Evolutionary conservation across 1,140 invertebrate genomes (phyloP).

Genomic region (Zophobas morio): DNA sequence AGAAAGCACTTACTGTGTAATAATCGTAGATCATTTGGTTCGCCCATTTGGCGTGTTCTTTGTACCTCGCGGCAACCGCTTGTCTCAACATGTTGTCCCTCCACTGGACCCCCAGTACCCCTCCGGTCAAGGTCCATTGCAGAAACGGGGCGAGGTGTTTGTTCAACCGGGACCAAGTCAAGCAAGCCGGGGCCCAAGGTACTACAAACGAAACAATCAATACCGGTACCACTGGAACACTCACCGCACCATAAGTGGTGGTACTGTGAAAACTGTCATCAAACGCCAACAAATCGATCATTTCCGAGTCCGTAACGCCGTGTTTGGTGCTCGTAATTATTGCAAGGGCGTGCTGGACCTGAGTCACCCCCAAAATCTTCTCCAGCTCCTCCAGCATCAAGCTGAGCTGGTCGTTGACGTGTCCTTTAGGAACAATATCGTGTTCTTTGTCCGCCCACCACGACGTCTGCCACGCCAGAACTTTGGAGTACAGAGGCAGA

Average conservation of each 20-base stretch:
- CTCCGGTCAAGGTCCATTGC: constrained; percentile 73
- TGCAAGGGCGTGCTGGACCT: constrained; percentile 74
- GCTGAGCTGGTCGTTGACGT: constrained; percentile 73
- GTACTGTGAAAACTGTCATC: constrained; percentile 79
- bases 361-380: constrained; percentile 74
- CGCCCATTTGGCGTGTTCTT: constrained; percentile 67
- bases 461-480: constrained; percentile 78
- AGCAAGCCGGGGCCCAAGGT: constrained; percentile 76
- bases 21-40: constrained; percentile 73
- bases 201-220: constrained; percentile 65
- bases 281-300: constrained; percentile 81
- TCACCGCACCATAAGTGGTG: constrained; percentile 73
- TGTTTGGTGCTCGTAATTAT: constrained; percentile 78
- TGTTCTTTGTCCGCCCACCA: constrained; percentile 71
- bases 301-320: constrained; percentile 82
- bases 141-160: constrained; percentile 78
- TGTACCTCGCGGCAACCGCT: constrained; percentile 62
- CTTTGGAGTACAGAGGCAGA: constrained; percentile 78
- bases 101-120: constrained; percentile 76
- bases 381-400: constrained; percentile 78
- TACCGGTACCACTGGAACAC: background rate
- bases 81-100: constrained; percentile 70
- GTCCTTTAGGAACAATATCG: constrained; percentile 69
- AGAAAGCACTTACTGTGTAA: constrained; percentile 67
- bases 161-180: constrained; percentile 79